These are phyloP conservation scores for Ranitomeya imitator DNA, from an alignment of 2,113 vertebrate genomes.

Conservation along the genomic window DNA sequence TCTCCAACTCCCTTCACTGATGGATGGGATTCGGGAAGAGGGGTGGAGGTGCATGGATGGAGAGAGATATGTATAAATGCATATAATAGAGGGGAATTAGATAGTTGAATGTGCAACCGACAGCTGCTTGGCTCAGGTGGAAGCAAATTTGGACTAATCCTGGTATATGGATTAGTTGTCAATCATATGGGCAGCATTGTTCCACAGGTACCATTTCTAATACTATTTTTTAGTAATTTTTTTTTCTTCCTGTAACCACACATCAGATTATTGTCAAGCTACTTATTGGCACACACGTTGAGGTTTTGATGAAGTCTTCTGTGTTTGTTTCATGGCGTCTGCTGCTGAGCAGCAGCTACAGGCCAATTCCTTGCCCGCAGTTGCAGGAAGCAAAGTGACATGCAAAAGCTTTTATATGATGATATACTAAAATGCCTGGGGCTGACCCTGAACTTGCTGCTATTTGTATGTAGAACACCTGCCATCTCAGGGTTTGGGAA, in stretches of 20 bases:
- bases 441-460: not conserved
- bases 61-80: too few species aligned
- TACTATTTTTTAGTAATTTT: not conserved
- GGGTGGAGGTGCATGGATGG: too few species aligned
- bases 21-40: too few species aligned
- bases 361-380: constrained; percentile 36
- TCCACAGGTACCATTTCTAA: not conserved
- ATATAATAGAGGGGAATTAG: too few species aligned
- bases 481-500: constrained; percentile 17
- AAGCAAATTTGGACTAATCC: not conserved
- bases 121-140: not conserved
- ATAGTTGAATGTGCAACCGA: not conserved
- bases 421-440: constrained; percentile 38
- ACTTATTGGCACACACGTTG: not conserved
- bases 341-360: constrained; percentile 1
- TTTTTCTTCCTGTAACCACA: not conserved
- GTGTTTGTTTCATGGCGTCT: constrained; percentile 30
- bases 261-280: not conserved
- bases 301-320: not conserved
- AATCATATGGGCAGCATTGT: not conserved
- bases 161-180: not conserved
- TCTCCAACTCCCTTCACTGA: too few species aligned
- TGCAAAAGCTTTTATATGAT: constrained; percentile 51
- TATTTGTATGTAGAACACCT: constrained; percentile 40
- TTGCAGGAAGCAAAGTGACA: constrained; percentile 16